A percentile compares a stretch with the other conserved stretches of the same genome.
Conservation (phyloP, 2,797 vertebrate genomes). For the Poecilia wingei region DNA sequence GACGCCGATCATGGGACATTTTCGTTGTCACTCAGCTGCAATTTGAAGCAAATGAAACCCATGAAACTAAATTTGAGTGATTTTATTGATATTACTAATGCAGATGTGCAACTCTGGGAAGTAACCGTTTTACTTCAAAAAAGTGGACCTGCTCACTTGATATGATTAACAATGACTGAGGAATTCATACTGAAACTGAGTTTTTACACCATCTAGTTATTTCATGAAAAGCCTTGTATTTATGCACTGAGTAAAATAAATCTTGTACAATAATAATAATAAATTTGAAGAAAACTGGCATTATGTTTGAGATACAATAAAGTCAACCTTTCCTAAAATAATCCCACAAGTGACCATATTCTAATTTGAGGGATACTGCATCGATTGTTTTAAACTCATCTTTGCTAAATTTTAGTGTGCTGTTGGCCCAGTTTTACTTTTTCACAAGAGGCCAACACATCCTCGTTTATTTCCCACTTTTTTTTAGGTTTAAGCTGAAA, state of each 20-base stretch:
- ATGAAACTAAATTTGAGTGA: constrained; percentile 45
- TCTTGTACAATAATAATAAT: not conserved
- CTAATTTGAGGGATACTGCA: not conserved
- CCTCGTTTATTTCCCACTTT: not conserved
- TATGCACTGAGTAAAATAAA: not conserved
- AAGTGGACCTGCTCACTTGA: not conserved
- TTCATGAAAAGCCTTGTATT: not conserved
- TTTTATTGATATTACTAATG: constrained; percentile 22
- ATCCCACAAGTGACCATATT: not conserved
- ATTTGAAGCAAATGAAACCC: constrained; percentile 53
- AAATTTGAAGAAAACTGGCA: not conserved
- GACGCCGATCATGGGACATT: constrained; percentile 57
- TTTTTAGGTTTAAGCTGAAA: not conserved
- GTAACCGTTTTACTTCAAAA: not conserved
- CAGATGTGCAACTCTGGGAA: constrained; percentile 14
- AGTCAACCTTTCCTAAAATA: not conserved
- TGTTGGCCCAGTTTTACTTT: not conserved
- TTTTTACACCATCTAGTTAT: not conserved
- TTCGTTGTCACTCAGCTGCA: constrained; percentile 68
- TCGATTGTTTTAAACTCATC: not conserved
- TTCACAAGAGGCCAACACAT: not conserved
- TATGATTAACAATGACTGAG: not conserved
- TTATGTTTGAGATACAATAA: not conserved
- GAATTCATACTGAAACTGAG: not conserved
- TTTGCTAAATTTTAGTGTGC: not conserved